Conservation (phyloP, 2,797 vertebrate species). For the Tapera naevia region DNA sequence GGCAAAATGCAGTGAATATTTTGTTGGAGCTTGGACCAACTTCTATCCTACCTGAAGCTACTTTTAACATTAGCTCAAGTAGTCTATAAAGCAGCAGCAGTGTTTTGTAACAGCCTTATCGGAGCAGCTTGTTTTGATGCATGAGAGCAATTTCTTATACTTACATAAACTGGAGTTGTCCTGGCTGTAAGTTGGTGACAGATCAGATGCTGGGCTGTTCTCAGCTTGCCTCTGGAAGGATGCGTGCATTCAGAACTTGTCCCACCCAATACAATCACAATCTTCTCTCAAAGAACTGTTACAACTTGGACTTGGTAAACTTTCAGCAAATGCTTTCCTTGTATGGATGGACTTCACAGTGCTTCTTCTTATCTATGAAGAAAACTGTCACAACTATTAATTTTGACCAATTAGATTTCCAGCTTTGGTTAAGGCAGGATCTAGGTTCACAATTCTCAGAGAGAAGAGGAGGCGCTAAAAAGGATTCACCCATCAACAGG, state of each 20-base stretch:
- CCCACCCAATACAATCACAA: neutral
- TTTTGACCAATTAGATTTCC: neutral
- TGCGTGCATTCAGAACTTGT: neutral
- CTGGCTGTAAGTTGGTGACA: neutral
- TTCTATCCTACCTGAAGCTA: neutral
- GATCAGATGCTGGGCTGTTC: fast-evolving
- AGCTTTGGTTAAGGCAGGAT: neutral
- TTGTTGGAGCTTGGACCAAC: neutral
- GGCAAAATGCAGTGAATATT: neutral
- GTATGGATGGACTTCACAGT: neutral
- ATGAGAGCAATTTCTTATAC: neutral
- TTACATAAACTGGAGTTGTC: neutral
- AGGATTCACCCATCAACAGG: neutral
- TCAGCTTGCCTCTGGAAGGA: neutral
- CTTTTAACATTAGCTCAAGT: neutral
- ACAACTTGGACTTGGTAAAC: neutral
- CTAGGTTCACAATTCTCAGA: neutral
- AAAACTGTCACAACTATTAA: neutral
- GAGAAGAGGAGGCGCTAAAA: neutral
- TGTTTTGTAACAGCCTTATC: neutral
- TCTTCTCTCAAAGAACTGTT: neutral
- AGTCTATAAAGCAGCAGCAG: neutral
- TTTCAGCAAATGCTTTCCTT: neutral
- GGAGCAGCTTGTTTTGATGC: neutral
- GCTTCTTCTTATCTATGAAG: neutral